Base-by-base conservation (phyloP, 2,888 invertebrate species). In the Epinotia bilunana region DNA sequence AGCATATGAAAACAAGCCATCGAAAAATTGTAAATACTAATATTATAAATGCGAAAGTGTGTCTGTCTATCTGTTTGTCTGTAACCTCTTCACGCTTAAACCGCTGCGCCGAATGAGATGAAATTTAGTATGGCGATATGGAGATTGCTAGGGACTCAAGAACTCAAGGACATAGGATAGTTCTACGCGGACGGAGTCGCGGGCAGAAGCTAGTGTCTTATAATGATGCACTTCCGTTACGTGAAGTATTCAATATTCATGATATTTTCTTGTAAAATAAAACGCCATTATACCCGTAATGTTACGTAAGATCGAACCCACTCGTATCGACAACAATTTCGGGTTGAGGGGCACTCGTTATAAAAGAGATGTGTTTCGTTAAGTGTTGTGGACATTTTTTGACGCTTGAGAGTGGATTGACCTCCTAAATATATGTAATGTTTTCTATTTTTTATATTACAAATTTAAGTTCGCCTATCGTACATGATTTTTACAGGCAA, bases 291-390 rank as follows among this genome's bases (percentile, higher is more conserved):
- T 53, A 53, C 53, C 7, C n/a, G 20, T 39, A n/a, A 43, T 43
- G n/a, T 61, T 16, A n/a, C 20, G 55, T 28, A 58, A 57, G 57
- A 69, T 69, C 69, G 69, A 69, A 69, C 58, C 70, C 61, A 46
- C 64, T 43, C 23, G 5, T 9, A 12, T 13, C 64, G 63, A 64
- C 58, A 73, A 73, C 65, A 65, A 73, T 73, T 73, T 60, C 58
- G 65, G 65, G 72, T 49, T 49, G 33, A 46, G 33, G 49, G 23
- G 72, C 28, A 1, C 28, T 60, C 49, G 58, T 65, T 16, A 60
- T 58, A 73, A 53, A 53, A 33, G 70, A 53, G 49, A 60, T 65
- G 65, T 65, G 65, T 72, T 72, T 33, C 57, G 55, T n/a, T 46
- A 65, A 53, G 65, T n/a, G 43, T 12, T 43, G 28, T 1, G 62